phyloP scores from a whole-genome alignment of 2,797 vertebrate species.

The Myiotriccus ornatus region DNA sequence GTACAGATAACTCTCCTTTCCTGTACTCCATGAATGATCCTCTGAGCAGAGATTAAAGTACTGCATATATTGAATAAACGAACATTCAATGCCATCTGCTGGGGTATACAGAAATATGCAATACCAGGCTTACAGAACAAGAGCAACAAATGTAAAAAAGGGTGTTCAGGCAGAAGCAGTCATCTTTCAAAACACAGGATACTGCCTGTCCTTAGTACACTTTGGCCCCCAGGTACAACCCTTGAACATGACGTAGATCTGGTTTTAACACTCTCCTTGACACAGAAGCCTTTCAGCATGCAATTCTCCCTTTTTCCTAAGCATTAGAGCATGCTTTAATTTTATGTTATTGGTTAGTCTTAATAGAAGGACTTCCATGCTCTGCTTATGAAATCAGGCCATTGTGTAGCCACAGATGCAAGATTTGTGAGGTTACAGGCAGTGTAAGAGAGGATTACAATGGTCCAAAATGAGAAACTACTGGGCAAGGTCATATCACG shows the following conservation, averaged over 20 bases:
- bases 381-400: neutral
- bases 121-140: neutral
- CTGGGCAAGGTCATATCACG: neutral
- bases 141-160: neutral
- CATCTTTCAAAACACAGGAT: neutral
- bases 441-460: neutral
- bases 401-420: neutral
- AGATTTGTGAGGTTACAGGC: neutral
- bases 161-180: neutral
- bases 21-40: fast-evolving
- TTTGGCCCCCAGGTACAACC: neutral
- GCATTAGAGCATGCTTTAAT: neutral
- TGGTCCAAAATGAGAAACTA: neutral
- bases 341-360: neutral
- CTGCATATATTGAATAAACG: neutral
- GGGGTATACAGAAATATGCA: neutral
- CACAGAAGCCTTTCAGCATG: neutral
- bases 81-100: constrained; percentile 65
- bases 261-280: neutral
- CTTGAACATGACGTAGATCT: neutral
- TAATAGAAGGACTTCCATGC: neutral
- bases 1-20: neutral
- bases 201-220: neutral
- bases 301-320: neutral
- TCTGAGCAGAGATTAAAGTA: neutral